phyloP scores from a whole-genome alignment of 2,797 vertebrate genomes.

The Alca torda region DNA sequence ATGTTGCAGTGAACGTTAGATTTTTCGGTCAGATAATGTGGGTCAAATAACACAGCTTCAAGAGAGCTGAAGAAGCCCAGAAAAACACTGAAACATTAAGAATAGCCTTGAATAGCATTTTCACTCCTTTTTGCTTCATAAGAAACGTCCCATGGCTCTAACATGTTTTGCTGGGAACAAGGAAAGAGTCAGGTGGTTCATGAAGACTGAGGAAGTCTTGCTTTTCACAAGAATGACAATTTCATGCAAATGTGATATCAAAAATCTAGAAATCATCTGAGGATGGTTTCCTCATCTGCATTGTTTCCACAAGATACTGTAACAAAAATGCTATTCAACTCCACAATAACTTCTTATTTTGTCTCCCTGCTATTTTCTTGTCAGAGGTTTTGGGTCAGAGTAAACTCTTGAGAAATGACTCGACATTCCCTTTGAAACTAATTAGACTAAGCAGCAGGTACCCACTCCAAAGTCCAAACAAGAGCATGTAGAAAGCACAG shows the following conservation, averaged over 20 bases:
- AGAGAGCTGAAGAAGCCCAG: background rate
- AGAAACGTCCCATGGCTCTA: background rate
- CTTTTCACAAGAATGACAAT: background rate
- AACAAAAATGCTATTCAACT: conserved; percentile 44
- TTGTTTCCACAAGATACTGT: background rate
- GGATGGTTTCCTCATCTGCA: background rate
- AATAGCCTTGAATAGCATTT: background rate
- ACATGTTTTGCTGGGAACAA: background rate
- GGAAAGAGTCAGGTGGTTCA: background rate
- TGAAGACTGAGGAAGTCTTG: background rate
- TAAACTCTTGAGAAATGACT: conserved; percentile 68
- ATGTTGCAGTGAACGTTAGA: background rate
- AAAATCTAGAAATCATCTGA: background rate
- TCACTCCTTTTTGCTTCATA: background rate
- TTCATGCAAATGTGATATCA: background rate
- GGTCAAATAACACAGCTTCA: background rate
- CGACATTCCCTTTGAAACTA: conserved; percentile 89
- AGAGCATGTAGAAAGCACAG: conserved; percentile 53
- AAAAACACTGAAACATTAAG: background rate
- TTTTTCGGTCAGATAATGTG: background rate
- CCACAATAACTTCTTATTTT: conserved; percentile 59
- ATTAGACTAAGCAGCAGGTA: conserved; percentile 85
- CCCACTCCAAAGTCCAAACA: conserved; percentile 56
- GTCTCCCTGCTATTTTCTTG: conserved; percentile 72
- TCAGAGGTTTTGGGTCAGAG: conserved; percentile 65